Conservation (phyloP, 2,113 vertebrate species). For the Ptyas mucosa region DNA sequence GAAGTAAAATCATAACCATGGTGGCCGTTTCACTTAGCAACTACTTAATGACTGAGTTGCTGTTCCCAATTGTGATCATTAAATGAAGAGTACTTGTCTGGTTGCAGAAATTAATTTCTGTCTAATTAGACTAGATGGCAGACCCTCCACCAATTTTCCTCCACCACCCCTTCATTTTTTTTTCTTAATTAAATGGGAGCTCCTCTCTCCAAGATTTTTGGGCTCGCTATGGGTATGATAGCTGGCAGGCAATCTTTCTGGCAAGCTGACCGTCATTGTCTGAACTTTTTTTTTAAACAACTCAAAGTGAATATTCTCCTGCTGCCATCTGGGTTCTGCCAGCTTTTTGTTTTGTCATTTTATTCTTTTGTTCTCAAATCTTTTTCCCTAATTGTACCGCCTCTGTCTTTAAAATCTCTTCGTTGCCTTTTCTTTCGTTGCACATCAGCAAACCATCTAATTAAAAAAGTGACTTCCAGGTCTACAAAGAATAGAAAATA, state of each 20-base stretch:
- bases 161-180: not conserved
- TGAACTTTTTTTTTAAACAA: constrained; percentile 39
- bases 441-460: not conserved
- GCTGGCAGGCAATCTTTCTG: constrained; percentile 38
- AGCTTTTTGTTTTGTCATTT: constrained; percentile 14
- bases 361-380: constrained; percentile 15
- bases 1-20: not conserved
- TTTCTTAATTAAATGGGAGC: not conserved
- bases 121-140: constrained; percentile 20
- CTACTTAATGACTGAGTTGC: not conserved
- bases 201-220: not conserved
- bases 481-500: not conserved
- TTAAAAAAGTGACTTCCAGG: not conserved
- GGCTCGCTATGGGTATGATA: not conserved
- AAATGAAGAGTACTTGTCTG: not conserved
- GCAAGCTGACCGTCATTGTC: constrained; percentile 32
- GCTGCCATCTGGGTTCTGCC: constrained; percentile 26
- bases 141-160: not conserved
- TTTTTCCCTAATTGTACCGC: too few relatives aligned
- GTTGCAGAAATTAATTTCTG: constrained; percentile 45
- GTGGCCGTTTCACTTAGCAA: not conserved
- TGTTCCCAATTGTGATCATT: not conserved
- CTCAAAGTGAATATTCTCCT: constrained; percentile 46
- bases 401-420: not conserved
- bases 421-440: not conserved